A percentile compares a stretch with the other conserved stretches of the same genome.
Conservation (phyloP, 2,797 vertebrate species). For the Bothrops alternatus region DNA sequence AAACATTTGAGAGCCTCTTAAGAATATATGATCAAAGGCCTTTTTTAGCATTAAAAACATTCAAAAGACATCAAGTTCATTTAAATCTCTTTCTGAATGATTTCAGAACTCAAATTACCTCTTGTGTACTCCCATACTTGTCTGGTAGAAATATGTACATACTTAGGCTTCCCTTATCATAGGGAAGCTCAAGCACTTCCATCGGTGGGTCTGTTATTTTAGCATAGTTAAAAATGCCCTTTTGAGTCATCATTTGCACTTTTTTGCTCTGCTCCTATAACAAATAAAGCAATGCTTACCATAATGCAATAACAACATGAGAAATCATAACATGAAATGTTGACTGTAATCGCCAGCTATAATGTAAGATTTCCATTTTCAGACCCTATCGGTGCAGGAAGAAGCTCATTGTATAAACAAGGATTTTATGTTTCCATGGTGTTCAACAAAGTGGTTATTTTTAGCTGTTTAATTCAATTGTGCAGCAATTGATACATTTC, state of each 20-base stretch:
- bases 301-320: background rate
- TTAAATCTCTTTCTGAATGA: background rate
- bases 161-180: conserved; percentile 22
- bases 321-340: background rate
- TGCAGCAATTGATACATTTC: background rate
- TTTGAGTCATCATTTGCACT: conserved; percentile 63
- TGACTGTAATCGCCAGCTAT: background rate
- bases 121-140: background rate
- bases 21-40: background rate
- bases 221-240: conserved; percentile 42
- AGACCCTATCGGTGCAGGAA: background rate
- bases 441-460: background rate
- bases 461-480: background rate
- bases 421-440: background rate
- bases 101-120: conserved; percentile 46
- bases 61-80: background rate
- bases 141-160: conserved; percentile 59
- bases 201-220: conserved; percentile 29
- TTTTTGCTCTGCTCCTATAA: conserved; percentile 47
- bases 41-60: background rate
- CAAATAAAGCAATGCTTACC: background rate
- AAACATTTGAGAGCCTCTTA: background rate
- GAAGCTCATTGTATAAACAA: background rate
- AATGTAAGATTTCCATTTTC: background rate
- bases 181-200: conserved; percentile 57